Base-by-base conservation (phyloP, 2,888 invertebrate genomes). In the Phragmatobia fuliginosa region DNA sequence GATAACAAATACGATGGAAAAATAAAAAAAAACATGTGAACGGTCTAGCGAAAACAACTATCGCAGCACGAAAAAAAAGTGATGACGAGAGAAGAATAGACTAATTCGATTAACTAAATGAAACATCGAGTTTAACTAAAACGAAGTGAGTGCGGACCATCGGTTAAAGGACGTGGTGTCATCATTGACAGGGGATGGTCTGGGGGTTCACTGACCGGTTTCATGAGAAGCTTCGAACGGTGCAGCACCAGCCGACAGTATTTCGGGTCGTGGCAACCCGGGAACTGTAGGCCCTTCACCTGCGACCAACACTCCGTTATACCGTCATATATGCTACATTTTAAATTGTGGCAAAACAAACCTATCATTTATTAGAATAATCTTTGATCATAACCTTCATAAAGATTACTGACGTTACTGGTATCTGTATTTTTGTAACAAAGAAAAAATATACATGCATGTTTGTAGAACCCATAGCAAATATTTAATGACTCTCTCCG, bases 241-340 rank as follows among this genome's bases (percentile, higher is more conserved):
- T 99, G 99, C 96, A 99, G 97, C 95, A 99, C 98, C 96, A 98
- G 98, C 94, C 98, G 98, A 96, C 98, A 98, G 97, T 98, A 98
- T 96, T 97, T 97, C 94, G 98, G 97, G 96, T 98, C 98, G 96
- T 98, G 98, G 96, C 98, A 98, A 96, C 99, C 99, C 94, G 98
- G 98, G 96, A 98, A 98, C 97, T 97, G 98, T 95, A 98, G 96
- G 95, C 98, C 98, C 96, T 99, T 99, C 96, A 98, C 98, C 98
- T 98, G 97, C 94, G 94, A 94, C 94, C 95, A 95, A 93, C 90
- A 90, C 88, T 88, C 83, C 70, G 83, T 88, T 93, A 89, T 87
- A 84, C 86, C 87, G 84, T 49, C 82, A 67, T 85, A 83, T 84
- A 85, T 86, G 83, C 83, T 83, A 84, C 77, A 85, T 71, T 82